A percentile compares a stretch with the other conserved stretches of the same genome.
Conservation (phyloP, 2,797 vertebrate species). For the Heliangelus exortis region DNA sequence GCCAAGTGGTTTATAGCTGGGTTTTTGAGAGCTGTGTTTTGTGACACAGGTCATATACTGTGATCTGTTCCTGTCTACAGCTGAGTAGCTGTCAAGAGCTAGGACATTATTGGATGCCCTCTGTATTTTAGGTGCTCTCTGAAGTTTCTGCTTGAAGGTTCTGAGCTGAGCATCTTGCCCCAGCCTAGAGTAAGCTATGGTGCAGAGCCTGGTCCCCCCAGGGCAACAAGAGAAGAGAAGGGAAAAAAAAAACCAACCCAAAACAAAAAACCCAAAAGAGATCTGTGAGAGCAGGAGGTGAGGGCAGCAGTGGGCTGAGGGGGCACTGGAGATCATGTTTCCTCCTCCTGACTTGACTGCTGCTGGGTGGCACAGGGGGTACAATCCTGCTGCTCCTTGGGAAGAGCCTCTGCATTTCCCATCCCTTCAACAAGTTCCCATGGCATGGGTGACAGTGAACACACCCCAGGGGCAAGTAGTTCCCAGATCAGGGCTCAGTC, state of each 20-base stretch:
- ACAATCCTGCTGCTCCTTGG: neutral
- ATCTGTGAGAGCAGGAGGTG: neutral
- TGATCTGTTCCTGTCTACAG: neutral
- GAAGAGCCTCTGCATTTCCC: neutral
- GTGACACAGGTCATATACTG: neutral
- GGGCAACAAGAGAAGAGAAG: neutral
- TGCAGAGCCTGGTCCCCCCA: neutral
- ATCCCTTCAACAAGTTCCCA: neutral
- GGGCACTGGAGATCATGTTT: accelerated
- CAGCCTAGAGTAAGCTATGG: neutral
- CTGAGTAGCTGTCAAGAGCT: accelerated
- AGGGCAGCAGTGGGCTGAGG: neutral
- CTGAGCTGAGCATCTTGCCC: neutral
- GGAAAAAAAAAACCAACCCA: neutral
- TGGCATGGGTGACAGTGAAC: neutral
- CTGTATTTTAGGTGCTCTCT: neutral
- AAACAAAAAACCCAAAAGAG: neutral
- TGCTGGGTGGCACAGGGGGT: accelerated
- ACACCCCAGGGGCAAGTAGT: neutral
- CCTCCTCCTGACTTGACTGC: neutral
- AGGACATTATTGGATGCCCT: neutral
- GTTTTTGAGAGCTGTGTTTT: neutral
- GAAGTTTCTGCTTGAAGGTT: neutral
- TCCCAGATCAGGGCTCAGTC: too few species aligned
- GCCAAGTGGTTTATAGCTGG: neutral